These are phyloP conservation scores for Erebia palarica DNA, from an alignment of 2,888 invertebrate species.

Conservation along the genomic window DNA sequence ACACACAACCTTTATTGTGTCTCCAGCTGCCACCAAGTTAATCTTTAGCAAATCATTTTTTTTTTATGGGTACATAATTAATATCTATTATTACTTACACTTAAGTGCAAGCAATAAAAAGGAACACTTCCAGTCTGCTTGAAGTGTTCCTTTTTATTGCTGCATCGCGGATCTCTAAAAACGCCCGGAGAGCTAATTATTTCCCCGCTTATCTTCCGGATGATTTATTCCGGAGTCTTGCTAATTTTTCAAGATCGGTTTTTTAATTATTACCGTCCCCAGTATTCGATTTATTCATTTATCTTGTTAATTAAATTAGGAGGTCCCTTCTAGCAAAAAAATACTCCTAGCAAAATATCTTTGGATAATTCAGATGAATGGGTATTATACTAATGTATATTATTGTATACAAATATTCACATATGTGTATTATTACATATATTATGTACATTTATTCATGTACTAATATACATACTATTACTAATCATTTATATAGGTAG, in stretches of 20 bases:
- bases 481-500: too few relatives aligned
- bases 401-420: background rate
- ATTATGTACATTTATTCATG: background rate
- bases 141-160: background rate
- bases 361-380: background rate
- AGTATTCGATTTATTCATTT: slow-evolving; percentile 41
- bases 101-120: too few relatives aligned
- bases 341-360: background rate
- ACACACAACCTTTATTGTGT: too few relatives aligned
- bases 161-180: slow-evolving; percentile 46
- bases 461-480: too few relatives aligned
- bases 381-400: too few relatives aligned
- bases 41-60: too few relatives aligned
- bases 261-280: slow-evolving; percentile 41
- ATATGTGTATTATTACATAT: too few relatives aligned
- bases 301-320: slow-evolving; percentile 39
- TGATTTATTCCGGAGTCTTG: slow-evolving; percentile 68
- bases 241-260: slow-evolving; percentile 45
- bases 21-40: too few relatives aligned
- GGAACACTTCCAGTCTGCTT: too few relatives aligned
- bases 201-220: slow-evolving; percentile 71
- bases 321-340: slow-evolving; percentile 11
- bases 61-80: too few relatives aligned
- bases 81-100: too few relatives aligned
- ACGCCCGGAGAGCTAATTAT: slow-evolving; percentile 67